A percentile compares a stretch with the other conserved stretches of the same genome.
phyloP scores from a whole-genome alignment of 2,888 invertebrate genomes.

The Drosophila neotestacea region DNA sequence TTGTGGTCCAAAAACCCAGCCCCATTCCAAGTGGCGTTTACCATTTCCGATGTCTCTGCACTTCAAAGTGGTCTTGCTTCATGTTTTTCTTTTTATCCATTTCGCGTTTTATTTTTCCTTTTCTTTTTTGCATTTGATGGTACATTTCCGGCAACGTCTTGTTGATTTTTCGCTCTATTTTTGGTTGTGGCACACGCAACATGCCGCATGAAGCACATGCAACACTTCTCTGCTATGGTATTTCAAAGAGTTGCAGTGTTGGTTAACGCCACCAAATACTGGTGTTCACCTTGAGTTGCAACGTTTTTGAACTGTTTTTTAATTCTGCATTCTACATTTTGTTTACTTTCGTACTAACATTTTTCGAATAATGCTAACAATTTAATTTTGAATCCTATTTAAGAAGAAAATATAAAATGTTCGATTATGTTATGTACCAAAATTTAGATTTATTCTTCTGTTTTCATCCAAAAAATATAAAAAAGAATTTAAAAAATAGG shows the following conservation, averaged over 20 bases:
- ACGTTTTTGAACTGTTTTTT: too few relatives aligned
- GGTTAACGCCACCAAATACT: background rate
- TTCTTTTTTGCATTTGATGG: conserved; percentile 50
- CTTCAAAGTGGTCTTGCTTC: conserved; percentile 50
- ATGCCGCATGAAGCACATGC: background rate
- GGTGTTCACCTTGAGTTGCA: too few relatives aligned
- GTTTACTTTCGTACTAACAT: too few relatives aligned
- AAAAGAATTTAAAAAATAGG: too few relatives aligned
- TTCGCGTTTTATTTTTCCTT: conserved; percentile 1
- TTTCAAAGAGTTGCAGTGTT: background rate
- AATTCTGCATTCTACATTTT: too few relatives aligned
- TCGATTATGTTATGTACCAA: too few relatives aligned
- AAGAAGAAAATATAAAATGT: too few relatives aligned
- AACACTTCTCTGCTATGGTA: background rate
- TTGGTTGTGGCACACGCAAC: conserved; percentile 41
- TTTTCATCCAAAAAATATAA: too few relatives aligned
- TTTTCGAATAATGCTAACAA: too few relatives aligned
- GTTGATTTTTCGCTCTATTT: conserved; percentile 62
- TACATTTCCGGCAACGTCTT: conserved; percentile 60
- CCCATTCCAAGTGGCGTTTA: conserved; percentile 47
- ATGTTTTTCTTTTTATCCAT: conserved; percentile 15
- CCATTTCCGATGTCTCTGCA: conserved; percentile 56
- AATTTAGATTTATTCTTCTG: too few relatives aligned
- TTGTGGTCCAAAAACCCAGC: background rate
- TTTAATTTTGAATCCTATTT: too few relatives aligned